phyloP scores from a whole-genome alignment of 2,113 vertebrate genomes.

The Rafetus swinhoei region DNA sequence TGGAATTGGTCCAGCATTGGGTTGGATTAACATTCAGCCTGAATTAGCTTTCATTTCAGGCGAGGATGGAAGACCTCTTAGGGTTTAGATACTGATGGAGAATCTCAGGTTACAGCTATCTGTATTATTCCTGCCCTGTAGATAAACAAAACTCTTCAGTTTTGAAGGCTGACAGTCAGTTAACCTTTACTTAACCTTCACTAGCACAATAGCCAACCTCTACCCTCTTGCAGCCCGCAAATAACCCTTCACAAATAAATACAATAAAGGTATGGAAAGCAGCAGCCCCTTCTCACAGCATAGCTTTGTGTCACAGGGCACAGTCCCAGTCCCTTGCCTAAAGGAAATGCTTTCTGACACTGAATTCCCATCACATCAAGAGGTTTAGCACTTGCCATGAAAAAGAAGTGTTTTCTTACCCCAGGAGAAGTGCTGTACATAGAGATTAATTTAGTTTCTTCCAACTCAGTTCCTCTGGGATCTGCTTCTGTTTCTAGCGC shows the following conservation, averaged over 20 bases:
- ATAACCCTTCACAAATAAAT: background rate
- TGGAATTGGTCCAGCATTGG: background rate
- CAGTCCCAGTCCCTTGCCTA: background rate
- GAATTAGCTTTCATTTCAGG: background rate
- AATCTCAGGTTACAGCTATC: background rate
- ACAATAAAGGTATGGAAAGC: background rate
- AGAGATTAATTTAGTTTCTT: slow-evolving; percentile 31
- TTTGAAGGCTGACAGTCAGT: background rate
- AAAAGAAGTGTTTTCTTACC: background rate
- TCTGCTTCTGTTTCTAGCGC: background rate
- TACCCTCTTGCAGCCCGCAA: background rate
- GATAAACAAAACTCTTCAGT: background rate
- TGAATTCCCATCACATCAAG: background rate
- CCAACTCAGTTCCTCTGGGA: background rate
- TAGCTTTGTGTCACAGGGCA: rapidly evolving
- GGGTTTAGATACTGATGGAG: background rate
- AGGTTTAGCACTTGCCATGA: background rate
- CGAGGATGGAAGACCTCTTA: background rate
- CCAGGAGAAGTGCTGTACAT: background rate
- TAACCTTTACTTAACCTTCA: slow-evolving; percentile 35
- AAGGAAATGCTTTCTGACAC: background rate
- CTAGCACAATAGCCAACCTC: background rate
- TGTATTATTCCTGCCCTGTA: background rate
- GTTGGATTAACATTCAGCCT: rapidly evolving
- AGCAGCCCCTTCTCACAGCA: background rate